Conservation (phyloP, 2,888 invertebrate species). For the Calliphora vomitoria region DNA sequence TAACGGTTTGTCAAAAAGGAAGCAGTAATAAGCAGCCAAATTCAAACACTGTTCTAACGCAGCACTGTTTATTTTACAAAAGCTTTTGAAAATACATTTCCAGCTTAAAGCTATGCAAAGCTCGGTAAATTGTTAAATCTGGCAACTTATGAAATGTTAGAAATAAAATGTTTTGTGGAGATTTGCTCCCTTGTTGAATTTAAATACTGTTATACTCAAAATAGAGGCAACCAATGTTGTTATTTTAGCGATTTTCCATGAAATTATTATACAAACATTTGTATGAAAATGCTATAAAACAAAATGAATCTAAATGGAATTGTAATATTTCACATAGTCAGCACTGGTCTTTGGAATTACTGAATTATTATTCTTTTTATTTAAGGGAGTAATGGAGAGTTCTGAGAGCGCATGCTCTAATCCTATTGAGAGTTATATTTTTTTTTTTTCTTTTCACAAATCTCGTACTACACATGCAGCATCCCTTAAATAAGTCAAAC, state of each 20-base stretch:
- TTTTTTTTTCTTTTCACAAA: conserved; percentile 27
- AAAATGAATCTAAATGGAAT: neutral
- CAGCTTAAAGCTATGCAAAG: too few relatives aligned
- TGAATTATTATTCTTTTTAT: neutral
- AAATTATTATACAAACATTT: too few relatives aligned
- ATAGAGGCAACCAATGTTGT: neutral
- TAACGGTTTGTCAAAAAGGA: too few relatives aligned
- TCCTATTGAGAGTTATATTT: conserved; percentile 33
- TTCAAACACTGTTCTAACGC: too few relatives aligned
- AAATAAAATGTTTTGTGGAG: neutral
- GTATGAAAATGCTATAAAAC: too few relatives aligned
- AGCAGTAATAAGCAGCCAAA: too few relatives aligned
- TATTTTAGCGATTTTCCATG: conserved; percentile 14
- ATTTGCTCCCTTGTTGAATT: neutral
- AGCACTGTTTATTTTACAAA: too few relatives aligned
- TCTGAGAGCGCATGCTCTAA: conserved; percentile 56
- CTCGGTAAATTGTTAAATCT: neutral
- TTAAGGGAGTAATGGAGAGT: conserved; percentile 49
- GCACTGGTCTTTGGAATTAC: neutral
- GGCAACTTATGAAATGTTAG: neutral
- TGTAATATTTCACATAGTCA: neutral
- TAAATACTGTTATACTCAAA: conserved; percentile 4
- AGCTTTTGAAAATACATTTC: too few relatives aligned
- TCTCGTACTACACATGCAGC: conserved; percentile 51
- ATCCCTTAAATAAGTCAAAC: conserved; percentile 65